phyloP scores from a whole-genome alignment of 1,140 invertebrate species.

The Druon quercuslanigerum region DNA sequence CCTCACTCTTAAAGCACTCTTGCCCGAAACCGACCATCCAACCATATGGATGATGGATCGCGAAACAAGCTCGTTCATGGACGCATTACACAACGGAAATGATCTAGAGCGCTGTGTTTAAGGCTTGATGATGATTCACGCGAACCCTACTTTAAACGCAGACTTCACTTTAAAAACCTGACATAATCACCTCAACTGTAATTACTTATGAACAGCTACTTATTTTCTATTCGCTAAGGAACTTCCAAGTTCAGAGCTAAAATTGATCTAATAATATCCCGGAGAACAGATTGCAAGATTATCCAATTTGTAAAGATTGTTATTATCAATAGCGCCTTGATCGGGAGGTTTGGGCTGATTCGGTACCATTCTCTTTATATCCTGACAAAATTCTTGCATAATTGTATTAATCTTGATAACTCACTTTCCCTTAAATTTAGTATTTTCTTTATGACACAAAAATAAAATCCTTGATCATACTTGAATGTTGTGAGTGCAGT shows the following conservation, averaged over 20 bases:
- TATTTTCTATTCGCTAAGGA: not conserved
- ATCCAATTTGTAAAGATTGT: no score
- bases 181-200: slow-evolving; percentile 22
- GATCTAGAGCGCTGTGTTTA: slow-evolving; percentile 19
- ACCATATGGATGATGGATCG: slow-evolving; percentile 43
- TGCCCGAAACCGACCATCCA: slow-evolving; percentile 60
- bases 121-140: slow-evolving; percentile 19
- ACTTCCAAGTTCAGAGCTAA: not conserved
- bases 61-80: slow-evolving; percentile 46
- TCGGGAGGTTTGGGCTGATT: no score
- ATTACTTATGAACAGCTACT: not conserved
- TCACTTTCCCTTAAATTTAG: slow-evolving; percentile 21
- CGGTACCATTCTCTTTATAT: no score
- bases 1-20: slow-evolving; percentile 52
- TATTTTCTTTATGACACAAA: not conserved
- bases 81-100: slow-evolving; percentile 26
- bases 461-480: slow-evolving; percentile 13
- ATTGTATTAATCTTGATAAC: not conserved
- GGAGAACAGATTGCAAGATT: no score
- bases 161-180: slow-evolving; percentile 18
- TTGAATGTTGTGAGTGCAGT: not conserved
- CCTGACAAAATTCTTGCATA: not conserved
- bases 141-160: not conserved
- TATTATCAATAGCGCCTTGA: no score
- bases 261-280: slow-evolving; percentile 11